Evolutionary conservation across 1,140 invertebrate species (phyloP).

Genomic region (Oscheius sp.): DNA sequence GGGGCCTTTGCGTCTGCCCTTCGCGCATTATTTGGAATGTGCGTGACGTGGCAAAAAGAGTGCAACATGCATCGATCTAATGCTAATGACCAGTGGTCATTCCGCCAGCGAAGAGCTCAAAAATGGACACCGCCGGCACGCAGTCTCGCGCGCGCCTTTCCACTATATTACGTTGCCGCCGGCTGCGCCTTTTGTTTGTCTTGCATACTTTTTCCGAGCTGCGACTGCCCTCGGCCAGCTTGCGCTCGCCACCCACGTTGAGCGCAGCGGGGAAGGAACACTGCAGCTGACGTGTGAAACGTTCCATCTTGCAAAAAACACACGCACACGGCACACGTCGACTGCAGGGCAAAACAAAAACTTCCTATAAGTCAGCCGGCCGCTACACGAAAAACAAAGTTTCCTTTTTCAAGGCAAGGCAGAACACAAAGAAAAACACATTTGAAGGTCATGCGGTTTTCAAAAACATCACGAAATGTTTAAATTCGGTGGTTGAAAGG

Average conservation of each 20-base stretch:
- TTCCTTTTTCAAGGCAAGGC: too few species aligned
- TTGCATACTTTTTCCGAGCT: slow-evolving; percentile 9
- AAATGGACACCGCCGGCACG: neutral
- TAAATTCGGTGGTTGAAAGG: too few species aligned
- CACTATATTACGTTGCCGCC: neutral
- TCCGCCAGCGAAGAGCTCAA: neutral
- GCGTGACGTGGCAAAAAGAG: slow-evolving; percentile 1
- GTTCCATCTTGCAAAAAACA: neutral
- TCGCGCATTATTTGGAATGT: slow-evolving; percentile 9
- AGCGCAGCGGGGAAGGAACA: neutral
- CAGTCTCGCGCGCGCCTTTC: neutral
- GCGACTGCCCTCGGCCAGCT: neutral
- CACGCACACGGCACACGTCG: neutral
- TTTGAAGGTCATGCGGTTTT: too few species aligned
- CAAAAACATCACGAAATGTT: too few species aligned
- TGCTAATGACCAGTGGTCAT: slow-evolving; percentile 12
- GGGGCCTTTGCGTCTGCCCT: too few species aligned
- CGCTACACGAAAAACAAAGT: too few species aligned
- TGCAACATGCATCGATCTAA: slow-evolving; percentile 11
- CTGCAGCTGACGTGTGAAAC: neutral
- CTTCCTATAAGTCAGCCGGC: too few species aligned
- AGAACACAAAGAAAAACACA: too few species aligned
- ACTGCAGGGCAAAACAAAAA: too few species aligned
- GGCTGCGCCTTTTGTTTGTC: slow-evolving; percentile 8
- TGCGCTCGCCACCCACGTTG: neutral